phyloP scores from a whole-genome alignment of 2,888 invertebrate species.

The Anoplius nigerrimus region DNA sequence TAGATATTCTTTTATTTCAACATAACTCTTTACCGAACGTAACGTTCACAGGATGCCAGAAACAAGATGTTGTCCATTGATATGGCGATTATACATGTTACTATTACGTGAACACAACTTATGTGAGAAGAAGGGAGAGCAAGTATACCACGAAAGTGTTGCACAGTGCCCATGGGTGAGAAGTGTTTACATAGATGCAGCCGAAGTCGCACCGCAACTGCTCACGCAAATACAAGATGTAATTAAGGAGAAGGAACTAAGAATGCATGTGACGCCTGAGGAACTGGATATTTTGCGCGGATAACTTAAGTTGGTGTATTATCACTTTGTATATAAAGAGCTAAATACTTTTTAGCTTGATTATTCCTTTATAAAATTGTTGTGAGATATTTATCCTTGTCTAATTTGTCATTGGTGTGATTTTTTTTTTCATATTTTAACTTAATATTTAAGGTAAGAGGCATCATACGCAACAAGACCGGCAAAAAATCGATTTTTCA shows the following conservation, averaged over 20 bases:
- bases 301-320: not conserved
- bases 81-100: constrained; percentile 81
- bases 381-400: too few species aligned
- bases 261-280: constrained; percentile 85
- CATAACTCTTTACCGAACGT: not conserved
- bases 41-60: constrained; percentile 57
- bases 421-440: too few species aligned
- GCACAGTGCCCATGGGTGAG: constrained; percentile 71
- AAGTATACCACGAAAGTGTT: constrained; percentile 68
- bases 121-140: constrained; percentile 69
- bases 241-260: constrained; percentile 84
- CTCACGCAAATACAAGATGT: constrained; percentile 83
- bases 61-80: constrained; percentile 77
- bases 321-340: not conserved
- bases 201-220: constrained; percentile 78
- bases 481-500: too few species aligned
- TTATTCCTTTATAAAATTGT: too few species aligned
- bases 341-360: too few species aligned
- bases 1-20: not conserved
- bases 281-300: constrained; percentile 82
- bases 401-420: too few species aligned
- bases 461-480: too few species aligned
- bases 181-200: constrained; percentile 81
- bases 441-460: too few species aligned
- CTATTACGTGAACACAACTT: constrained; percentile 75